Evolutionary conservation across 2,888 invertebrate species (phyloP), one percentile per base, ranked within the genome.

Genomic region (Agrypnus murinus): DNA sequence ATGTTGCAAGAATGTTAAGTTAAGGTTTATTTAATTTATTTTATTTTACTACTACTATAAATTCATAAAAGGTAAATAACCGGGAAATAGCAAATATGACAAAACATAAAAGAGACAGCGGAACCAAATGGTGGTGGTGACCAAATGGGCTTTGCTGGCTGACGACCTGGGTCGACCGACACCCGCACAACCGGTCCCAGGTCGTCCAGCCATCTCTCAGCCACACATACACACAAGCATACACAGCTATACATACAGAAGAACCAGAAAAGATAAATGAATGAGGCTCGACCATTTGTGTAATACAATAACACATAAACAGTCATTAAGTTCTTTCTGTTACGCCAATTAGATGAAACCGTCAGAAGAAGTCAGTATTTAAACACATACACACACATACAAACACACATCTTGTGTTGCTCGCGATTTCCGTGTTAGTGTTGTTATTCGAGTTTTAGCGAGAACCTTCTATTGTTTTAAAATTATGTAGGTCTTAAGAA

Each of bases 141-240:
- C 58, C 58, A 58, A 38, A 58, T 58, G 58, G 58, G 58, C 40
- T 38, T 12, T 15, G 19, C 58, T 59, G 59, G 36, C 36, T 58
- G 72, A 65, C 50, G 74, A 74, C 74, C 74, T 70, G 75, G 25
- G 59, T 65, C 72, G 50, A 72, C 69, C 45, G 69, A 55, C 55
- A 53, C 69, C 59, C 50, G 48, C 48, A 25, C 50, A 50, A 50
- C 32, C 50, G 32, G 32, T 32, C 50, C 25, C 60, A 53, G 45
- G 57, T 58, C 58, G 65, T 60, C 55, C 64, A 55, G 55, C 46
- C 25, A 25, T 25, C 25, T 25, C 25, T 25, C 25, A 25, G 25
- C 25, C 25, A 25, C 25, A 25, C 25, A 25, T 5, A 25, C n/a
- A n/a, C n/a, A n/a, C n/a, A n/a, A n/a, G n/a, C n/a, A n/a, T n/a